A percentile compares a stretch with the other conserved stretches of the same genome.
phyloP scores from a whole-genome alignment of 2,888 invertebrate genomes.

The Brenthis daphne region DNA sequence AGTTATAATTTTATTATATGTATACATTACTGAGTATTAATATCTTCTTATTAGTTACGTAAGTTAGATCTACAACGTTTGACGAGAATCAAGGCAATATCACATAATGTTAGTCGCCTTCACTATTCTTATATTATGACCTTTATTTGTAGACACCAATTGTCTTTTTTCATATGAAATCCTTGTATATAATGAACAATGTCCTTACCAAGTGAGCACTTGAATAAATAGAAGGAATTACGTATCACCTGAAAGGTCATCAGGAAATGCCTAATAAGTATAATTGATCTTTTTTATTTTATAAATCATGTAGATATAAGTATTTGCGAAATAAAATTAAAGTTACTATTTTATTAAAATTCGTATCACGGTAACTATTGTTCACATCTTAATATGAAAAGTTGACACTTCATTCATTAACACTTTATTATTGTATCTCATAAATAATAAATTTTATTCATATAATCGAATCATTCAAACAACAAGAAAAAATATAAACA shows the following conservation, averaged over 20 bases:
- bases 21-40: not conserved
- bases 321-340: not conserved
- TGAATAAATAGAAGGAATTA: conserved; percentile 55
- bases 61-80: conserved; percentile 41
- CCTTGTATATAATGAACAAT: conserved; percentile 72
- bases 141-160: conserved; percentile 67
- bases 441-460: conserved; percentile 26
- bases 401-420: conserved; percentile 39
- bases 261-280: conserved; percentile 36
- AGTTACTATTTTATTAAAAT: conserved; percentile 28
- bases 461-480: conserved; percentile 3
- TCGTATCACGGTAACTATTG: conserved; percentile 35
- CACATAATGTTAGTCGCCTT: conserved; percentile 55
- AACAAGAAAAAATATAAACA: conserved; percentile 7
- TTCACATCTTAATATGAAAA: conserved; percentile 32
- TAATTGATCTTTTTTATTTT: not conserved
- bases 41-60: conserved; percentile 26
- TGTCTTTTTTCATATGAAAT: conserved; percentile 68
- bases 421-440: conserved; percentile 32
- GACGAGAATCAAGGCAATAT: conserved; percentile 65
- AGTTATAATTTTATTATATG: too few relatives aligned
- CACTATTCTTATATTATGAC: conserved; percentile 59
- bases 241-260: conserved; percentile 34
- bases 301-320: not conserved
- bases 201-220: conserved; percentile 66